A percentile compares a stretch with the other conserved stretches of the same genome.
Evolutionary conservation across 1,140 invertebrate species (phyloP).

Genomic region (Atta colombica): DNA sequence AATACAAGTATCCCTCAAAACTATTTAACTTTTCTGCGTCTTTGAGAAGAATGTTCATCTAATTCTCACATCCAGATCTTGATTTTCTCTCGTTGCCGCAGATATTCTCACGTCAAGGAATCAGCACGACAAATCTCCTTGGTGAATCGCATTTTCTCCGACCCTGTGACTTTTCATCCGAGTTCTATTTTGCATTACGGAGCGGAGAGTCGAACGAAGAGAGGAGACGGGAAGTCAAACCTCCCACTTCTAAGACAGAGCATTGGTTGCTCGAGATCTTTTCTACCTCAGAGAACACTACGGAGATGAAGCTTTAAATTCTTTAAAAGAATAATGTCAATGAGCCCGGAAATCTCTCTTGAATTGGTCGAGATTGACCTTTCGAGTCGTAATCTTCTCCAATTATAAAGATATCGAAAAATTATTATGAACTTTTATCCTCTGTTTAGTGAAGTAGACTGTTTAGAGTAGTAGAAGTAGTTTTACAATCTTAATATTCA

Average conservation of each 20-base stretch:
- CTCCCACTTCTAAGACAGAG: constrained; percentile 42
- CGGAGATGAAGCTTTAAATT: constrained; percentile 50
- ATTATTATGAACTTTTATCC: constrained; percentile 30
- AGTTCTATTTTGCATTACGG: constrained; percentile 62
- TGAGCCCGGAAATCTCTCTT: constrained; percentile 47
- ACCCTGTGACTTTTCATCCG: constrained; percentile 49
- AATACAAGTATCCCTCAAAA: neutral
- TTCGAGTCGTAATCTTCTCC: constrained; percentile 26
- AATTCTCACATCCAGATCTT: constrained; percentile 26
- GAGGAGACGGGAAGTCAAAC: neutral
- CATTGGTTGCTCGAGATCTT: constrained; percentile 24
- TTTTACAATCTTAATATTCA: constrained; percentile 35
- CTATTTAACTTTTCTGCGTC: neutral
- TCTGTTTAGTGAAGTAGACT: constrained; percentile 5
- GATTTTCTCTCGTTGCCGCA: constrained; percentile 43
- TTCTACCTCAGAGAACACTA: constrained; percentile 30
- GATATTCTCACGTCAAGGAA: constrained; percentile 22
- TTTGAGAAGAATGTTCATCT: neutral
- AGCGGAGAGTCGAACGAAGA: constrained; percentile 11
- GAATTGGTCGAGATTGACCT: constrained; percentile 53
- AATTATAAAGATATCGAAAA: constrained; percentile 59
- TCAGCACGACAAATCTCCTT: constrained; percentile 50
- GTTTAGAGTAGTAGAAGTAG: too few species aligned
- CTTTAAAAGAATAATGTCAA: constrained; percentile 46
- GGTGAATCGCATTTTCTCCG: constrained; percentile 56